These are phyloP conservation scores for Aurelia coerulea DNA, from an alignment of 30 jellyfish, hydroid and myxozoan species.

Conservation along the genomic window DNA sequence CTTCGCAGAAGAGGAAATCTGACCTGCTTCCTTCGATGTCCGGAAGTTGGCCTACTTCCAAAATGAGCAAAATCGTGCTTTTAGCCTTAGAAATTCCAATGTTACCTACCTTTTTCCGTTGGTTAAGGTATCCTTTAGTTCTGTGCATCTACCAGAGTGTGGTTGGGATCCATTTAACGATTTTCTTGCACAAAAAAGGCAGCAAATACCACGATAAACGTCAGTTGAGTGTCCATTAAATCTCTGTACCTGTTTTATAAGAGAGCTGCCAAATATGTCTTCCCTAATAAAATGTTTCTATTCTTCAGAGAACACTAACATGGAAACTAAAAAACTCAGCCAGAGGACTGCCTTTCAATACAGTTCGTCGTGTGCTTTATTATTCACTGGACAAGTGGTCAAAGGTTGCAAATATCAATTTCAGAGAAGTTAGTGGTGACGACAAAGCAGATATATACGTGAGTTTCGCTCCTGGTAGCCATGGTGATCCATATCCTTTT, in stretches of 20 bases:
- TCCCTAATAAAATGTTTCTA: not conserved
- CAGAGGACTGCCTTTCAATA: not conserved
- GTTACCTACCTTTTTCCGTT: too few relatives aligned
- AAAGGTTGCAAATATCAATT: conserved; percentile 38
- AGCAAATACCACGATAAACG: too few relatives aligned
- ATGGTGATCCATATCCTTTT: conserved; percentile 52
- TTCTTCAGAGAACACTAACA: conserved; percentile 45
- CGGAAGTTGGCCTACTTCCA: too few relatives aligned
- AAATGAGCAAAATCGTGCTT: too few relatives aligned
- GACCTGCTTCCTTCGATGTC: too few relatives aligned
- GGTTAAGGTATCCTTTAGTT: too few relatives aligned
- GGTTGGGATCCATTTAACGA: too few relatives aligned
- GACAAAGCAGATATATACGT: conserved; percentile 44
- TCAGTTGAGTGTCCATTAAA: too few relatives aligned
- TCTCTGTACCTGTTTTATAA: not conserved
- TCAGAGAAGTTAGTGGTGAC: conserved; percentile 11
- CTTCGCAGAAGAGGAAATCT: too few relatives aligned
- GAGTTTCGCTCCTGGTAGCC: conserved; percentile 4
- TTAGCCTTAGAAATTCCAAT: too few relatives aligned
- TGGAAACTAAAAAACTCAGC: conserved; percentile 68
- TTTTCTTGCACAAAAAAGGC: too few relatives aligned
- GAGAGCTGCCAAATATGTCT: not conserved
- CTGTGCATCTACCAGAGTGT: too few relatives aligned
- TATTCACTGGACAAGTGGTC: conserved; percentile 53
- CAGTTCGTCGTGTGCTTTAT: conserved; percentile 17